These are phyloP conservation scores for Stictocephala bisonia DNA, from an alignment of 2,888 invertebrate genomes.

Conservation along the genomic window DNA sequence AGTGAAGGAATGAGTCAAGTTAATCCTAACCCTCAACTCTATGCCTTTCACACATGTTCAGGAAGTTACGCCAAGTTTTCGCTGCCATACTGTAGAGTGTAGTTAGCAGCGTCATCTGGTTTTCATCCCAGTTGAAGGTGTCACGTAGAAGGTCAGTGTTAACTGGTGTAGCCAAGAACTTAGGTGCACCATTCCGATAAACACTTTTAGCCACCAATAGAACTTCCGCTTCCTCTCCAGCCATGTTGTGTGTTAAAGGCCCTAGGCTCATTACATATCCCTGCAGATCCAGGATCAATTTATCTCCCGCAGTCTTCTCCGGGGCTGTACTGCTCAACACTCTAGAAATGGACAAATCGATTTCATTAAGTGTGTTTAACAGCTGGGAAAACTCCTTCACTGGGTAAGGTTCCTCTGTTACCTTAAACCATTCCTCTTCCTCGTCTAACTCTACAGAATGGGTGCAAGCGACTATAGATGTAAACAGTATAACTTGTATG, in stretches of 20 bases:
- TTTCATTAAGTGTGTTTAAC: neutral
- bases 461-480: too few relatives aligned
- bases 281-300: constrained; percentile 13
- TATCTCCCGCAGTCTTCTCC: neutral
- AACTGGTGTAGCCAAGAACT: constrained; percentile 5
- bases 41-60: constrained; percentile 31
- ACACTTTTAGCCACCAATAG: constrained; percentile 22
- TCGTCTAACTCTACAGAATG: neutral
- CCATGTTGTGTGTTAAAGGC: constrained; percentile 15
- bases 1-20: too few relatives aligned
- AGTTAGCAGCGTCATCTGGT: constrained; percentile 9
- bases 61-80: constrained; percentile 19
- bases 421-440: too few relatives aligned
- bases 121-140: constrained; percentile 17
- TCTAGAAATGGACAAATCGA: constrained; percentile 2
- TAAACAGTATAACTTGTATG: too few relatives aligned
- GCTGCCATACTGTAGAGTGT: neutral
- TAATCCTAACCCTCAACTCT: neutral
- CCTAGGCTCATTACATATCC: constrained; percentile 1
- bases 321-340: neutral
- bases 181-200: constrained; percentile 15
- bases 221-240: neutral
- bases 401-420: neutral
- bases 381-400: neutral
- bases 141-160: neutral